These are phyloP conservation scores for Stylophora pistillata DNA, from an alignment of 64 coral and sea anemone species.

Conservation along the genomic window DNA sequence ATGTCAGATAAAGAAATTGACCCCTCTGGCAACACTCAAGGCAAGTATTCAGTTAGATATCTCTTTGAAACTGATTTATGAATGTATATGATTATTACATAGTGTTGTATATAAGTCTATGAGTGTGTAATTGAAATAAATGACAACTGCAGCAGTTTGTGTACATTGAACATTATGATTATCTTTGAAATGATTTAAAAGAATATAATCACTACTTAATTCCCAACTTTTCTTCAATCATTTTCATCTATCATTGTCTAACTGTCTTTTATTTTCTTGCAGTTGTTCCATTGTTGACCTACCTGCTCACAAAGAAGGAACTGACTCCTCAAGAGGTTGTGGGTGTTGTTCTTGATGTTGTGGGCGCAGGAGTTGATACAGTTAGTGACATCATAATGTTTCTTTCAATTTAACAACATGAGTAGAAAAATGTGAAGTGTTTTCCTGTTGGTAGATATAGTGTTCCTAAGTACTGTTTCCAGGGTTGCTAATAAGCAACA, in stretches of 20 bases:
- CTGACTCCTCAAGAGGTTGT: neutral
- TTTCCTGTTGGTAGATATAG: too few relatives aligned
- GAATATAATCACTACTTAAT: too few relatives aligned
- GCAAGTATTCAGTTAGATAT: neutral
- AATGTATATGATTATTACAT: neutral
- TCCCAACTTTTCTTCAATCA: neutral
- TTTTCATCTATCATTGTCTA: neutral
- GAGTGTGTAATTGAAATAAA: too few relatives aligned
- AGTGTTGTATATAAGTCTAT: neutral
- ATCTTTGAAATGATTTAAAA: too few relatives aligned
- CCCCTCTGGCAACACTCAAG: neutral
- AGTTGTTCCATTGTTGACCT: slow-evolving; percentile 9
- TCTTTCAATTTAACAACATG: too few relatives aligned
- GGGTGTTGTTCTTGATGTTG: neutral
- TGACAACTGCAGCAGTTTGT: too few relatives aligned
- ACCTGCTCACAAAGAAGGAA: neutral
- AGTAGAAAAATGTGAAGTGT: too few relatives aligned
- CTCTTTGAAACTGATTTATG: neutral
- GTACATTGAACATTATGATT: too few relatives aligned
- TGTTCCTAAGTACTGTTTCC: too few relatives aligned
- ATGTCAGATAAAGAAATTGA: neutral
- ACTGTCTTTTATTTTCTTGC: neutral
- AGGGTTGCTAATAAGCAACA: too few relatives aligned
- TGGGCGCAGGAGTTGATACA: neutral
- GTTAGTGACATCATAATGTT: neutral